Evolutionary conservation across 35 echinoderm and acorn worm species (phyloP), one percentile per base, ranked within the genome.

Genomic region (Ophioderma brevispina): DNA sequence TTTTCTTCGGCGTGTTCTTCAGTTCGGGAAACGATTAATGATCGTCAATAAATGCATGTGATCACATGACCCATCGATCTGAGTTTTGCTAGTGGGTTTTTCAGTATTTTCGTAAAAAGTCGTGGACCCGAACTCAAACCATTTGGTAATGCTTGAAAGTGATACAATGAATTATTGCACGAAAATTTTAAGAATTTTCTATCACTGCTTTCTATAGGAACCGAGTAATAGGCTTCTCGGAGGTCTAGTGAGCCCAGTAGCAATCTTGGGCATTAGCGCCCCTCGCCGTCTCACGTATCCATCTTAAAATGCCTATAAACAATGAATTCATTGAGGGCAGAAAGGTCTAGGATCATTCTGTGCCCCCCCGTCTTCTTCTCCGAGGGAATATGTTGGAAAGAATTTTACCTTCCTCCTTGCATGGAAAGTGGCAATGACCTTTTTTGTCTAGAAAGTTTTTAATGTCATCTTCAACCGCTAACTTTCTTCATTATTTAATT

Each of bases 201-300:
- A 87, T 82, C 40, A 32, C 35, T 17, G 35, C 41, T 36, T 5
- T 50, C 84, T 38, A 95, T 95, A 14, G 94, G 89, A 39, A 95
- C 87, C n/a, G 94, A 95, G 81, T 89, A 94, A 80, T 94, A 94
- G 0, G 88, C 93, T 77, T 94, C 93, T 82, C 75, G 86, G 17
- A 94, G 84, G 55, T 94, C 37, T 17, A 81, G 35, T 1, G 46
- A 52, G 88, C 33, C 46, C 90, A 80, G 70, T 82, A 96, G 59
- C 94, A 92, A 52, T 93, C 37, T 31, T 80, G 31, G 83, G 90
- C 89, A 33, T 93, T 50, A 3, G 87, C 41, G 33, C 42, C 31
- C 30, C 59, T 43, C 13, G 81, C 91, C 35, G 81, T 70, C 46
- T 78, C 36, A 87, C 15, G 86, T 90, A 23, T 93, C 94, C 94